These are phyloP conservation scores for Cataglyphis hispanica DNA, from an alignment of 1,140 invertebrate genomes.

Conservation along the genomic window DNA sequence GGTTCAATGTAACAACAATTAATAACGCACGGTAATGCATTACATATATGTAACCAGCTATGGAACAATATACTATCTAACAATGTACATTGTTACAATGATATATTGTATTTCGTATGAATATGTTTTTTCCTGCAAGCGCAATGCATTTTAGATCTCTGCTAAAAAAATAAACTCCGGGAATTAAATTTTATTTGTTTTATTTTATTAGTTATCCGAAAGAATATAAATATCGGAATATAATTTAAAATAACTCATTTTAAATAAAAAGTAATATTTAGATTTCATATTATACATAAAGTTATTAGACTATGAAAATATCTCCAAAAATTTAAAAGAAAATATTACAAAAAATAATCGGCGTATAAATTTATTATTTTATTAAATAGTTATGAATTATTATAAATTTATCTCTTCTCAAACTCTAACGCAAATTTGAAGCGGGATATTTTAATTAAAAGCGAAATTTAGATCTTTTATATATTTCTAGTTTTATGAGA, in stretches of 20 bases:
- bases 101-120: background rate
- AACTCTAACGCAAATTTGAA: too few species aligned
- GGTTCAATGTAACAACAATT: constrained; percentile 32
- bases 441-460: too few species aligned
- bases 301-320: background rate
- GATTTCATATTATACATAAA: background rate
- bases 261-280: background rate
- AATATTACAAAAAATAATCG: background rate
- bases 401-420: background rate
- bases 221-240: background rate
- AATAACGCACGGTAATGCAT: constrained; percentile 25
- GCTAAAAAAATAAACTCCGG: background rate
- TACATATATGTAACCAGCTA: background rate
- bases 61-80: constrained; percentile 12
- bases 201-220: background rate
- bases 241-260: constrained; percentile 2
- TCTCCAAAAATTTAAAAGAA: background rate
- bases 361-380: background rate
- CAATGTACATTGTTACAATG: constrained; percentile 20
- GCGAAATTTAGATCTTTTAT: too few species aligned
- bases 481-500: background rate
- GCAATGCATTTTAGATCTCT: background rate
- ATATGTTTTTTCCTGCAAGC: background rate
- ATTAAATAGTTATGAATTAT: background rate
- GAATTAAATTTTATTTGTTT: background rate